Evolutionary conservation across 2,113 vertebrate genomes (phyloP).

Genomic region (Ochotona princeps): DNA sequence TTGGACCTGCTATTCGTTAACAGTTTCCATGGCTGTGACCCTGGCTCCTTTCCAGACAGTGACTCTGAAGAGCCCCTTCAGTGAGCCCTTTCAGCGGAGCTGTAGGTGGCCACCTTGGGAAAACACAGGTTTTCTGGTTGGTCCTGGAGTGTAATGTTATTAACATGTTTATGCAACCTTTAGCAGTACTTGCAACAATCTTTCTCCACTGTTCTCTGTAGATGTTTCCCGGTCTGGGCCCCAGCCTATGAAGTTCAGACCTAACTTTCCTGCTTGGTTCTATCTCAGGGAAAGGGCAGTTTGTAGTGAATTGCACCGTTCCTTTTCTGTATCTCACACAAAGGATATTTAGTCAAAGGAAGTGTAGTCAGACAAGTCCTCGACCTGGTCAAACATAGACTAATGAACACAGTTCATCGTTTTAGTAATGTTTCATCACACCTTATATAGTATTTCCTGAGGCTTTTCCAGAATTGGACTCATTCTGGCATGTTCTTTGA

Average conservation of each 20-base stretch:
- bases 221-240: background rate
- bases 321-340: background rate
- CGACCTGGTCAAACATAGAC: background rate
- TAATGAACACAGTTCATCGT: background rate
- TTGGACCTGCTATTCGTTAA: slow-evolving; percentile 11
- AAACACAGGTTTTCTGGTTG: background rate
- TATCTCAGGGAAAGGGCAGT: background rate
- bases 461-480: slow-evolving; percentile 20
- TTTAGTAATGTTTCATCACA: slow-evolving; percentile 40
- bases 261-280: background rate
- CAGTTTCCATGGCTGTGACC: background rate
- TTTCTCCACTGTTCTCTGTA: slow-evolving; percentile 29
- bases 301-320: background rate
- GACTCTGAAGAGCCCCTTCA: background rate
- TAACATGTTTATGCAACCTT: background rate
- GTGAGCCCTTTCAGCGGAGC: background rate
- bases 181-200: background rate
- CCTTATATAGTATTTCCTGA: background rate
- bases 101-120: background rate
- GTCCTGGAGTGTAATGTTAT: background rate
- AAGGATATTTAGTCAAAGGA: background rate
- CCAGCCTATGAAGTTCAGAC: background rate
- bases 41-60: background rate
- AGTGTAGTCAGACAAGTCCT: background rate
- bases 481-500: slow-evolving; percentile 7